These are phyloP conservation scores for Tryphoninae sp. DNA, from an alignment of 2,888 invertebrate genomes.

Conservation along the genomic window DNA sequence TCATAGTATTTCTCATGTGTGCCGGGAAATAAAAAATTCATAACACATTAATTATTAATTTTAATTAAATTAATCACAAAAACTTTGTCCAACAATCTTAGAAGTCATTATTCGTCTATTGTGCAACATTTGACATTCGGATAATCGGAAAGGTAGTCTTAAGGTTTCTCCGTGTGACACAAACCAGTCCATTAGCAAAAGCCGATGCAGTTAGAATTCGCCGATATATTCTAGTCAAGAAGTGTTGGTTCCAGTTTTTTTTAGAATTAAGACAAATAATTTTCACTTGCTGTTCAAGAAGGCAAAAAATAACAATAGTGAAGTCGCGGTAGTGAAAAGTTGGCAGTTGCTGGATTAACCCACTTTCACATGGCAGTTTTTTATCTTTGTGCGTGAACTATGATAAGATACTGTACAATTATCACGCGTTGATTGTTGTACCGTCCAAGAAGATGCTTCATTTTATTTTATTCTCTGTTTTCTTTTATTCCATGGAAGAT, in stretches of 20 bases:
- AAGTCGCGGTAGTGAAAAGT: not conserved
- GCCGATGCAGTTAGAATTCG: conserved; percentile 44
- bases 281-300: not conserved
- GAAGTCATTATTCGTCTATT: conserved; percentile 28
- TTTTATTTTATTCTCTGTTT: conserved; percentile 5
- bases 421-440: conserved; percentile 21
- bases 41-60: not conserved
- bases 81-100: conserved; percentile 7
- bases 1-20: conserved; percentile 49
- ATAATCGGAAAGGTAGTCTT: conserved; percentile 48
- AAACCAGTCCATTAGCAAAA: conserved; percentile 51
- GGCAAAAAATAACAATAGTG: too few species aligned
- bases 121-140: conserved; percentile 55
- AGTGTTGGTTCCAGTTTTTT: conserved; percentile 4
- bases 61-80: conserved; percentile 29
- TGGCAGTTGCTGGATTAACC: not conserved
- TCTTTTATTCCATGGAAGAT: conserved; percentile 6
- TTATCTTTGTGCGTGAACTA: not conserved
- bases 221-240: conserved; percentile 41
- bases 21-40: conserved; percentile 15
- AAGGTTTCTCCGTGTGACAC: conserved; percentile 56
- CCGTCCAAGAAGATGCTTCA: conserved; percentile 11
- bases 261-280: not conserved
- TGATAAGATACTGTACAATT: conserved; percentile 7
- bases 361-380: not conserved